Evolutionary conservation across 2,888 invertebrate species (phyloP).

Genomic region (Dinocampus coccinellae): DNA sequence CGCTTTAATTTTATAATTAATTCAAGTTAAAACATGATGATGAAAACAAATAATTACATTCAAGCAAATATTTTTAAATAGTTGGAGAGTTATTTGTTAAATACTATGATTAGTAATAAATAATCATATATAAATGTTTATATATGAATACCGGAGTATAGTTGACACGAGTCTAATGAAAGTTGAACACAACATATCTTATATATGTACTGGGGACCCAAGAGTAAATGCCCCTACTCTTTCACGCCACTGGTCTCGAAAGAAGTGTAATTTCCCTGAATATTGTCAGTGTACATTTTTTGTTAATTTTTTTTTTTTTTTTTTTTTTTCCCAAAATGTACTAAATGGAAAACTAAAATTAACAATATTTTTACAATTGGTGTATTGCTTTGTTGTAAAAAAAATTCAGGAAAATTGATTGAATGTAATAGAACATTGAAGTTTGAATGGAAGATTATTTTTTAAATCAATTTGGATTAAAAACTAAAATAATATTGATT

Average conservation of each 20-base stretch:
- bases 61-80: not conserved
- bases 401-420: too few species aligned
- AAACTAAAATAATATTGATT: too few species aligned
- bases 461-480: too few species aligned
- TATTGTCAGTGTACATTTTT: not conserved
- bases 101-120: not conserved
- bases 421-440: too few species aligned
- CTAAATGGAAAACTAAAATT: not conserved
- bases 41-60: not conserved
- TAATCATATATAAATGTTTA: not conserved
- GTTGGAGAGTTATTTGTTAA: not conserved
- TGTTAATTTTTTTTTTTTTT: too few species aligned
- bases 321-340: too few species aligned
- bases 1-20: not conserved
- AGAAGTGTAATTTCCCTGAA: conserved; percentile 2
- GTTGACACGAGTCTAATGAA: conserved; percentile 54
- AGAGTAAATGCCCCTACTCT: conserved; percentile 40
- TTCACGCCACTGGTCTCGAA: not conserved
- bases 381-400: not conserved
- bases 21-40: not conserved
- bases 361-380: not conserved
- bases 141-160: conserved; percentile 46
- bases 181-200: conserved; percentile 53
- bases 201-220: conserved; percentile 45
- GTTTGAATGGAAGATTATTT: too few species aligned